A percentile compares a stretch with the other conserved stretches of the same genome.
Conservation (phyloP, 2,113 vertebrate species). For the Bufo gargarizans region DNA sequence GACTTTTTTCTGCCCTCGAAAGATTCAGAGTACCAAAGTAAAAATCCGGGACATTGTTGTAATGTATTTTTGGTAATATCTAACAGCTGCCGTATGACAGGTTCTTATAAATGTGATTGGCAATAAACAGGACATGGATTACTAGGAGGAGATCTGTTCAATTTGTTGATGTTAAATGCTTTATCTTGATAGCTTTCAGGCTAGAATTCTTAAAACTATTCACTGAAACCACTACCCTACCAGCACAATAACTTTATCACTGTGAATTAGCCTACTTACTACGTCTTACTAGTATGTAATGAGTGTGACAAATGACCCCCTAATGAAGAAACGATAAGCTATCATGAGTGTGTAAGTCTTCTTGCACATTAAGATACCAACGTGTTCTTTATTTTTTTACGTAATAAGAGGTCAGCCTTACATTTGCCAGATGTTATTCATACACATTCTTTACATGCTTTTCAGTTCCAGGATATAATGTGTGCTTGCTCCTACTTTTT, state of each 20-base stretch:
- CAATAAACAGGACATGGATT: constrained; percentile 18
- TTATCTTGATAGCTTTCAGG: constrained; percentile 24
- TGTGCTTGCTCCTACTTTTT: constrained; percentile 46
- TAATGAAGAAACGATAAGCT: constrained; percentile 47
- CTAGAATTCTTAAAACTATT: neutral
- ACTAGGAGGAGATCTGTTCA: neutral
- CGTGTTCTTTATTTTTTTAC: constrained; percentile 33
- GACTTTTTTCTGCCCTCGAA: neutral
- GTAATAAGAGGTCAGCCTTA: constrained; percentile 59
- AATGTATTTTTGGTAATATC: too few species aligned
- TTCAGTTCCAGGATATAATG: constrained; percentile 56
- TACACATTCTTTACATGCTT: constrained; percentile 46
- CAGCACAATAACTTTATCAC: neutral
- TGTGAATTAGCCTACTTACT: constrained; percentile 21
- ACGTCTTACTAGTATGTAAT: constrained; percentile 10
- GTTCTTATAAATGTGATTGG: neutral
- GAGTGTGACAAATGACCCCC: constrained; percentile 51
- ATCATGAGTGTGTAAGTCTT: constrained; percentile 16
- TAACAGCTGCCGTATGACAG: neutral
- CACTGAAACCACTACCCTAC: neutral
- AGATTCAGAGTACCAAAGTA: neutral
- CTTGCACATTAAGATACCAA: constrained; percentile 50
- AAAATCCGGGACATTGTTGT: neutral
- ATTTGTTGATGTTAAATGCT: neutral
- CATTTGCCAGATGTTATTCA: constrained; percentile 41